Evolutionary conservation across 2,797 vertebrate species (phyloP), one percentile per base, ranked within the genome.

Genomic region (Malacoraja senta): DNA sequence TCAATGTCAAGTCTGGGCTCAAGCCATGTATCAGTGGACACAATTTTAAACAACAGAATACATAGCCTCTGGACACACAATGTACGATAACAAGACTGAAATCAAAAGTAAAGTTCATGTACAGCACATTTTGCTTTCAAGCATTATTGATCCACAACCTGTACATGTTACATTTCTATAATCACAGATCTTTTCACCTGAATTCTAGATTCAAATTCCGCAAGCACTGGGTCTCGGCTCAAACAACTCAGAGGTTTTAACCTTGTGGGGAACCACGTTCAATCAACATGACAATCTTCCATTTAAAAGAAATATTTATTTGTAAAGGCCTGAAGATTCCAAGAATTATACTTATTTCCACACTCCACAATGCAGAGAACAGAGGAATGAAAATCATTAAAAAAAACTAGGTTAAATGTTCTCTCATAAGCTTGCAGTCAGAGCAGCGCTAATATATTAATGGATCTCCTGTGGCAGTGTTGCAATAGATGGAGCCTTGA

Each of bases 121-220:
- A 17, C n/a, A 21, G 84, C n/a, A 88, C 68, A 63, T 65, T 86
- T 29, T 19, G 1, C 29, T 29, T 83, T 58, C 58, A 26, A 86
- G 13, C 58, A 86, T 86, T 65, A 86, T 86, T 32, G 29, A 86
- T 65, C 63, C n/a, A 86, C 83, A 65, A 65, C 61, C 83, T n/a
- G 9, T 26, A 8, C 58, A 63, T 26, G n/a, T 63, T 65, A 63
- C n/a, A 86, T 86, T 86, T 65, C n/a, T 65, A 86, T 32, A 84
- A n/a, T 15, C 61, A 32, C 80, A 26, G 21, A 83, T 13, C 24
- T 24, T 86, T 65, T 86, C 29, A 65, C 83, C 29, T 65, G 58
- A 6, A 65, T 8, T 8, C n/a, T 65, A 86, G 1, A 65, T 86
- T 86, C 83, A n/a, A 84, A 32, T 8, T 15, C 83, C 19, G 61